Percentiles rank a stretch among this genome's conserved stretches.
These are phyloP conservation scores for Syndactyla subalaris DNA, from an alignment of 2,797 vertebrate species.

Conservation along the genomic window DNA sequence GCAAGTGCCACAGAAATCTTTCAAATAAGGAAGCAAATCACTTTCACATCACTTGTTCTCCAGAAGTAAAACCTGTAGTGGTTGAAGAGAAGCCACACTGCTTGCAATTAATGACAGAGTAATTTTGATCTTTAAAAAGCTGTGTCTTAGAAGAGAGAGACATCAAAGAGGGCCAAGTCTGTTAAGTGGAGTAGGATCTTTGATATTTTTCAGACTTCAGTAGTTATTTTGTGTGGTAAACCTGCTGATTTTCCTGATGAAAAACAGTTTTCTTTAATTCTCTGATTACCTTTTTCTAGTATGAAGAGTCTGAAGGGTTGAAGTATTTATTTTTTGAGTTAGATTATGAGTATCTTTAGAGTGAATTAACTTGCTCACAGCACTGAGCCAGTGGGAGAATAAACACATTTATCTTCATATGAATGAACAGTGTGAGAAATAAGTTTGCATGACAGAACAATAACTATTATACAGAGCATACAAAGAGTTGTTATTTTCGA, in stretches of 20 bases:
- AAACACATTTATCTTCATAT: background rate
- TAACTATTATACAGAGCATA: background rate
- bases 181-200: background rate
- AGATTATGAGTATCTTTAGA: background rate
- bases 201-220: background rate
- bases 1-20: background rate
- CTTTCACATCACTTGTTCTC: background rate
- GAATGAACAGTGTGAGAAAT: background rate
- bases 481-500: background rate
- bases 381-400: background rate
- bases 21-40: background rate
- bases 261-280: background rate
- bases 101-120: background rate
- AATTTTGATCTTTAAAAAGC: background rate
- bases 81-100: background rate
- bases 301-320: background rate
- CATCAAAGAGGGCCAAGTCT: background rate
- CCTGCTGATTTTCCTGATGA: background rate
- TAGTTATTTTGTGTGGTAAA: background rate
- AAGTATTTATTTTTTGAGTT: background rate
- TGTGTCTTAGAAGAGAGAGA: background rate
- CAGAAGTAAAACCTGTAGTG: background rate
- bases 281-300: background rate
- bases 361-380: background rate
- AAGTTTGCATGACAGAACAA: background rate